Conservation (phyloP, 1,140 invertebrate species). For the Atta texana region DNA sequence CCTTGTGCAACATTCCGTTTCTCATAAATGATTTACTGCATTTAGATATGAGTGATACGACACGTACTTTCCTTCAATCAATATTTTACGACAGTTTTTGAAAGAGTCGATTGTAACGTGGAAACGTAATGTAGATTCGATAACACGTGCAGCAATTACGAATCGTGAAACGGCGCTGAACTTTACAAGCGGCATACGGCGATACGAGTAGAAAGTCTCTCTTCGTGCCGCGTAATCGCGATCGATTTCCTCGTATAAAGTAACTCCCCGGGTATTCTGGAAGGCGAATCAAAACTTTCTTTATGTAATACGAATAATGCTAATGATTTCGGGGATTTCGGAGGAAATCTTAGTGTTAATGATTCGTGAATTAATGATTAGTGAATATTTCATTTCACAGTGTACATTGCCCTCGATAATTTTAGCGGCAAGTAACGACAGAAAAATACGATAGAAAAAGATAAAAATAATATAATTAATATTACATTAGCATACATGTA, state of each 20-base stretch:
- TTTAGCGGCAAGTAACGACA: background rate
- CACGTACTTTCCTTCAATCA: background rate
- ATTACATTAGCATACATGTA: too few species aligned
- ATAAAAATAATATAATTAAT: background rate
- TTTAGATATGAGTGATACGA: background rate
- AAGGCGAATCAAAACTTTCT: constrained; percentile 51
- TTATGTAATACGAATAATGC: constrained; percentile 26
- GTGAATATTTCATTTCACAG: too few species aligned
- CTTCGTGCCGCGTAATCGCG: constrained; percentile 72
- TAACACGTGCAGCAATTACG: constrained; percentile 56
- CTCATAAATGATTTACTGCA: constrained; percentile 5
- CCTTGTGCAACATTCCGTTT: background rate
- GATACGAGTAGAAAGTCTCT: constrained; percentile 74
- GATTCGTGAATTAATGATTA: too few species aligned
- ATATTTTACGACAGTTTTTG: constrained; percentile 35
- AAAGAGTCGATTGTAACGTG: constrained; percentile 15
- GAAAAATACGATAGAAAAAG: background rate
- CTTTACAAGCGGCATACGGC: constrained; percentile 64
- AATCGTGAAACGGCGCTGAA: constrained; percentile 73
- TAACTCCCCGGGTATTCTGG: constrained; percentile 16
- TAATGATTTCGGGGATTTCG: constrained; percentile 27
- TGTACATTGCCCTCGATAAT: background rate
- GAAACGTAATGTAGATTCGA: constrained; percentile 57
- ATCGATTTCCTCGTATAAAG: constrained; percentile 73
- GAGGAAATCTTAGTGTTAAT: background rate